Conservation (phyloP, 2,797 vertebrate species). For the Streptopelia turtur region DNA sequence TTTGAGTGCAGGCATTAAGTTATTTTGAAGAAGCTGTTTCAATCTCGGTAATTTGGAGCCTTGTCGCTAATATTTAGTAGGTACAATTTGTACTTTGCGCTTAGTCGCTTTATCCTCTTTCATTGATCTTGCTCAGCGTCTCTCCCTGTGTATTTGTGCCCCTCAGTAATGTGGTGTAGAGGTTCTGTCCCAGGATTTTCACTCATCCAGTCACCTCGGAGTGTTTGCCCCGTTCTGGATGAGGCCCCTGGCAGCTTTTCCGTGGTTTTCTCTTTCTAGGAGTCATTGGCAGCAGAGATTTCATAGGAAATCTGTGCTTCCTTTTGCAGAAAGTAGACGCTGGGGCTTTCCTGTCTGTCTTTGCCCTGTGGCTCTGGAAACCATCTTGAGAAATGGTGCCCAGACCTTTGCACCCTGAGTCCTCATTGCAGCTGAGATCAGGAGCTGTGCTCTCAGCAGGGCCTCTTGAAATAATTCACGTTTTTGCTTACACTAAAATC, state of each 20-base stretch:
- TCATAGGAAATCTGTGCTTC: neutral
- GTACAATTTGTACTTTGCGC: neutral
- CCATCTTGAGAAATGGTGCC: neutral
- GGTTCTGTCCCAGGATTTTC: neutral
- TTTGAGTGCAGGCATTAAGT: constrained; percentile 4
- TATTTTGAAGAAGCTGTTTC: neutral
- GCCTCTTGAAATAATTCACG: neutral
- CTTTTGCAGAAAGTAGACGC: neutral
- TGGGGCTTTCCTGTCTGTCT: neutral
- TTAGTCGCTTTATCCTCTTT: neutral
- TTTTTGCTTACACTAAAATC: neutral
- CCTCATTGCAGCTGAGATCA: accelerated
- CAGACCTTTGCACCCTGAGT: neutral
- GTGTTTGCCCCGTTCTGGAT: accelerated
- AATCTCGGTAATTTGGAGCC: neutral
- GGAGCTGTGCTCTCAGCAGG: neutral
- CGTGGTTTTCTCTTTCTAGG: neutral
- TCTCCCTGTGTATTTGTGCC: neutral
- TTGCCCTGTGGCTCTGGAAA: neutral
- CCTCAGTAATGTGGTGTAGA: accelerated
- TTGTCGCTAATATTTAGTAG: neutral
- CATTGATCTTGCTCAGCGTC: neutral
- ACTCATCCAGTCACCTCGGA: neutral
- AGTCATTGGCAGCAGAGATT: neutral
- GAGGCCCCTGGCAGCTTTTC: neutral